Conservation (phyloP, 2,113 vertebrate genomes). For the Oncorhynchus clarkii region DNA sequence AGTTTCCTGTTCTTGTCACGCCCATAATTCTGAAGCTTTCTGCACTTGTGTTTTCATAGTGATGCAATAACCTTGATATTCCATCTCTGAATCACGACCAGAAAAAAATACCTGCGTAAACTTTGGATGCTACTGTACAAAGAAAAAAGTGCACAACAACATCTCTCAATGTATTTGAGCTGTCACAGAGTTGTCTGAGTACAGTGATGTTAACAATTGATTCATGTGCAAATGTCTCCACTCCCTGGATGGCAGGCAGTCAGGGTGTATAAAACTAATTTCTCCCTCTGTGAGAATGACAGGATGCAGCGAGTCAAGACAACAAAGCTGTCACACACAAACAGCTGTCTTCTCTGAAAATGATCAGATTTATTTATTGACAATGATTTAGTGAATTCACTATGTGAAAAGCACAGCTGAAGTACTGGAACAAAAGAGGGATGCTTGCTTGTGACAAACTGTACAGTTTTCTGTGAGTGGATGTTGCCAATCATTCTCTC, state of each 20-base stretch:
- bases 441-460: slow-evolving; percentile 59
- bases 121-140: slow-evolving; percentile 55
- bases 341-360: slow-evolving; percentile 88
- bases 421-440: slow-evolving; percentile 68
- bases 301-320: slow-evolving; percentile 90
- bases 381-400: slow-evolving; percentile 74
- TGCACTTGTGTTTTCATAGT: slow-evolving; percentile 68
- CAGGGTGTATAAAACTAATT: slow-evolving; percentile 87
- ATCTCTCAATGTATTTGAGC: slow-evolving; percentile 78
- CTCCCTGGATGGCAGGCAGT: slow-evolving; percentile 88
- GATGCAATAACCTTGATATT: slow-evolving; percentile 76
- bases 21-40: slow-evolving; percentile 67
- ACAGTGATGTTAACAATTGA: slow-evolving; percentile 92
- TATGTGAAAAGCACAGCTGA: slow-evolving; percentile 65
- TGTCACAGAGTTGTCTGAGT: slow-evolving; percentile 82
- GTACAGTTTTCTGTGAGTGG: slow-evolving; percentile 61
- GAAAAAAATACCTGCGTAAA: slow-evolving; percentile 57
- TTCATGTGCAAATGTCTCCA: slow-evolving; percentile 95
- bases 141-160: slow-evolving; percentile 71
- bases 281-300: slow-evolving; percentile 87
- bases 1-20: slow-evolving; percentile 58
- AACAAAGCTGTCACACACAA: slow-evolving; percentile 97
- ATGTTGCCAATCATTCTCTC: slow-evolving; percentile 64
- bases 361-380: slow-evolving; percentile 80
- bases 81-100: slow-evolving; percentile 60